Base-by-base conservation (phyloP, 64 coral and sea anemone species). In the Pocillopora verrucosa region DNA sequence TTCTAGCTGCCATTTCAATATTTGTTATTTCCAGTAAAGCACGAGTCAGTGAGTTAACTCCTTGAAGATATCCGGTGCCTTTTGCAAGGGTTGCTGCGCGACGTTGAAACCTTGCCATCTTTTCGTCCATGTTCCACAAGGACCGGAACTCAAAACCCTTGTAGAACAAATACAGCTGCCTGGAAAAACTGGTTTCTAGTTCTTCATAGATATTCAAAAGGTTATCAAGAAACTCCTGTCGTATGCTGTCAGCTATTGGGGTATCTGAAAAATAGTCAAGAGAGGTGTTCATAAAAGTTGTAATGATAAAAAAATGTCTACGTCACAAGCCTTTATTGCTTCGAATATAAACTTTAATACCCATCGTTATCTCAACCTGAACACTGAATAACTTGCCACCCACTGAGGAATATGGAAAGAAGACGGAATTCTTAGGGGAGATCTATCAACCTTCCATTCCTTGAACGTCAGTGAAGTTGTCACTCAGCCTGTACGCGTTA, bases 221-320 rank as follows among this genome's bases (percentile, higher is more conserved):
- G n/a, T 80, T 61, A 24, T 80, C 77, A 9, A 80, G 9, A 25
- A 80, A 80, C 37, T 10, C 58, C 45, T 45, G 16, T 58, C 58
- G 77, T n/a, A 80, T 10, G 37, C 26, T 41, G 34, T 80, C 37
- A 16, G 77, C 37, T 20, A 80, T 80, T n/a, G 77, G 77, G 58
- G 77, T 9, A n/a, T 11, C 73, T 75, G 15, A 1, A 75, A 35
- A 34, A 6, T 9, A 14, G 30, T 12, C 3, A 75, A 36, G 15
- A 13, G 16, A 63, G 11, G 16, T 63, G 2, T 7, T 2, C 11
- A 63, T 30, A 30, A 51, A 51, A 51, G 41, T 51, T 51, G 0
- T 51, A 7, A 51, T 51, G 41, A 51, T 51, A 4, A 51, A 7
- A 45, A 51, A 51, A 51, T 51, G 3, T 4, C 7, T 3, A 51